These are phyloP conservation scores for Arctia plantaginis DNA, from an alignment of 2,888 invertebrate genomes.

Conservation along the genomic window DNA sequence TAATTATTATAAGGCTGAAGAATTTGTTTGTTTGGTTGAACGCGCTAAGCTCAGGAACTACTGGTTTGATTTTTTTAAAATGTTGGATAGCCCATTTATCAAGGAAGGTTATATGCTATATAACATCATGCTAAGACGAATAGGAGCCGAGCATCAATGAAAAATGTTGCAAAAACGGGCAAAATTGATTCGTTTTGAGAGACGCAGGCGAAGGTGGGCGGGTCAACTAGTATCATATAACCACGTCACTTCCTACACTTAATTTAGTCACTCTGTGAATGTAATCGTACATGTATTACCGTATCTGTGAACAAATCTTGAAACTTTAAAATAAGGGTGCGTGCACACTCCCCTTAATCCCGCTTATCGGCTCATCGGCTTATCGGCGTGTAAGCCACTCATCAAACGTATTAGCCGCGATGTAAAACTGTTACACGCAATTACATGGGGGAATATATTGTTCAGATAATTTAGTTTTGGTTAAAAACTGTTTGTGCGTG, in stretches of 20 bases:
- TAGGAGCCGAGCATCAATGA: no score
- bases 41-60: neutral
- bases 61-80: neutral
- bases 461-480: slow-evolving; percentile 36
- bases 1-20: no score
- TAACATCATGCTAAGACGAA: no score
- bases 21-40: neutral
- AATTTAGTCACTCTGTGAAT: slow-evolving; percentile 25
- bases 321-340: slow-evolving; percentile 76
- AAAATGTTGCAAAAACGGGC: no score
- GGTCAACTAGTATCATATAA: neutral
- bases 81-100: no score
- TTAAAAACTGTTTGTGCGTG: slow-evolving; percentile 34
- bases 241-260: neutral
- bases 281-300: slow-evolving; percentile 31
- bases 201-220: no score
- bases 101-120: no score
- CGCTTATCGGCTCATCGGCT: slow-evolving; percentile 68
- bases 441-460: slow-evolving; percentile 45
- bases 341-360: slow-evolving; percentile 62
- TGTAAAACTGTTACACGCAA: slow-evolving; percentile 48
- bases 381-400: slow-evolving; percentile 78
- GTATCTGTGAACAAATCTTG: slow-evolving; percentile 64
- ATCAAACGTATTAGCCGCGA: slow-evolving; percentile 63
- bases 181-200: no score